Evolutionary conservation across 2,888 invertebrate genomes (phyloP).

Genomic region (Quadriops clusia): DNA sequence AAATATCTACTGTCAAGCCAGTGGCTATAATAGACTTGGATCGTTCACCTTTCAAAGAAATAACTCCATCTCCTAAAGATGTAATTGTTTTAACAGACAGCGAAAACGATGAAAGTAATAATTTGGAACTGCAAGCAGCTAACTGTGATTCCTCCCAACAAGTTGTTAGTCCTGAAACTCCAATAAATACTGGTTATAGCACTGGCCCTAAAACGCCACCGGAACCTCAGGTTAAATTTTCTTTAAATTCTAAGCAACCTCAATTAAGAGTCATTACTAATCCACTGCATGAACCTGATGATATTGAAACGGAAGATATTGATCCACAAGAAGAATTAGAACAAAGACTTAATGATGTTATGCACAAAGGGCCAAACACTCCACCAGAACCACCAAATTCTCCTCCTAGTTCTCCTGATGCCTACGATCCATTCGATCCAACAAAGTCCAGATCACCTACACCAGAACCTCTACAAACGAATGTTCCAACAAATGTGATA

Average conservation of each 20-base stretch:
- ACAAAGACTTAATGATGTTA: constrained; percentile 21
- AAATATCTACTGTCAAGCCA: constrained; percentile 47
- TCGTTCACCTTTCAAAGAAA: constrained; percentile 72
- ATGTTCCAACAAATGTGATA: constrained; percentile 7
- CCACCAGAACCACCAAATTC: constrained; percentile 57
- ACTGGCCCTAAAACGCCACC: constrained; percentile 65
- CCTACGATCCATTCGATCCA: constrained; percentile 85
- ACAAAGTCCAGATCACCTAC: constrained; percentile 67
- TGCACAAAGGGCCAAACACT: constrained; percentile 59
- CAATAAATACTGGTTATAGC: constrained; percentile 27
- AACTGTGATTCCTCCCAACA: constrained; percentile 21
- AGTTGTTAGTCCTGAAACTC: constrained; percentile 27
- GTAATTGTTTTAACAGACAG: constrained; percentile 77
- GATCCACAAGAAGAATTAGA: constrained; percentile 24
- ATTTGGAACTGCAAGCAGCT: constrained; percentile 17
- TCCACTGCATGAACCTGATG: constrained; percentile 50
- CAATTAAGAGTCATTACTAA: constrained; percentile 44
- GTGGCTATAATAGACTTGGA: constrained; percentile 79
- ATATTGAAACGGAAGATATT: constrained; percentile 27
- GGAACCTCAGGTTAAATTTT: constrained; percentile 58
- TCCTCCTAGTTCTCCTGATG: constrained; percentile 64
- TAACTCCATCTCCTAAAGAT: constrained; percentile 68
- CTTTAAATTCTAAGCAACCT: constrained; percentile 40
- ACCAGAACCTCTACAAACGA: constrained; percentile 34
- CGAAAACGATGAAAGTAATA: constrained; percentile 40